Evolutionary conservation across 2,888 invertebrate species (phyloP), one percentile per base, ranked within the genome.

Genomic region (Caenorhabditis virilis): DNA sequence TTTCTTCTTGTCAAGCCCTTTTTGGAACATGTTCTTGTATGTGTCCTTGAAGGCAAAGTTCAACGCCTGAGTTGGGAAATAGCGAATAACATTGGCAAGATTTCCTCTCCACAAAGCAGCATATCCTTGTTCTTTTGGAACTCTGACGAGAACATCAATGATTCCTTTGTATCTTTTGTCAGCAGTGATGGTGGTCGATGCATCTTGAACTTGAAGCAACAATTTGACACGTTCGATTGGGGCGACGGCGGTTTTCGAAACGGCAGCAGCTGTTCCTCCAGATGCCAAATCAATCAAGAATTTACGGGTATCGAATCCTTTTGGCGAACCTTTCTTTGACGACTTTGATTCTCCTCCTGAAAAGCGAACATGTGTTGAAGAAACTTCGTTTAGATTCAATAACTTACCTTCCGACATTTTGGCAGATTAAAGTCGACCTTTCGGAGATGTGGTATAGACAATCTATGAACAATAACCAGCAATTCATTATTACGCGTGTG

Each of bases 191-290:
- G 77, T 54, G 18, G 55, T 52, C 30, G 78, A 79, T 9, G 73
- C 79, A 55, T 81, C 77, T 60, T 81, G 80, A 25, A 81, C 79
- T 39, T 66, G 61, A 13, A 61, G 47, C 11, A 61, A 47, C 9
- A 66, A 87, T 85, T 94, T 94, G 53, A 94, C 93, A 84, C 93
- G 89, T 86, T 95, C 94, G 82, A 95, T 93, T 57, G 94, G 94
- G 15, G 94, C 94, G 64, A 93, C 93, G 38, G 91, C 89, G 36
- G 94, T 95, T 85, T 95, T 95, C 47, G 93, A 92, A 72, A 93
- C 89, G 36, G 93, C 94, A 22, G 94, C 94, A 25, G 78, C 78
- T 20, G 74, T 74, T 51, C 71, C 78, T 47, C 78, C 78, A 46
- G 74, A 69, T 23, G 63, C 67, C 49, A 78, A 61, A 66, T 78